Evolutionary conservation across 2,797 vertebrate species (phyloP).

Genomic region (Channallabes apus): DNA sequence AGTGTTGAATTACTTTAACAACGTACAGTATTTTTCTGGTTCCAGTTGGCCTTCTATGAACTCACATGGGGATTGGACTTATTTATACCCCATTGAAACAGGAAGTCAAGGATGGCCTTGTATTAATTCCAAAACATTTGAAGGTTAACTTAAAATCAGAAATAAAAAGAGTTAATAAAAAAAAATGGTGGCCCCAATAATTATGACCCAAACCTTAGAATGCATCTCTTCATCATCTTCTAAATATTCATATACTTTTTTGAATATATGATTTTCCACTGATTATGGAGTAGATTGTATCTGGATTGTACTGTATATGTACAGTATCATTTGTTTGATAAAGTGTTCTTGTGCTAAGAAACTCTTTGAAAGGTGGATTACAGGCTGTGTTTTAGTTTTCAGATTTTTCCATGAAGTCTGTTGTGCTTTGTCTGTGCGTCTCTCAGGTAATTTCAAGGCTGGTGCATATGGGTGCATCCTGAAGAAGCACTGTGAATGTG

Average conservation of each 20-base stretch:
- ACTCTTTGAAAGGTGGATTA: background rate
- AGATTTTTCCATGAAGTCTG: no score
- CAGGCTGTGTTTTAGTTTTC: background rate
- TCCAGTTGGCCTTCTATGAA: no score
- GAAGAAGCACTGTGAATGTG: conserved; percentile 97
- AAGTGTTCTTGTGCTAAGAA: background rate
- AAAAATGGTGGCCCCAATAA: background rate
- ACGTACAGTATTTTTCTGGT: no score
- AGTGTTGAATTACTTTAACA: no score
- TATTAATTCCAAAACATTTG: background rate
- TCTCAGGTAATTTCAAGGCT: conserved; percentile 92
- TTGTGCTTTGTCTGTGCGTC: conserved; percentile 17
- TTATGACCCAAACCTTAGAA: background rate
- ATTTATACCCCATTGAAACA: background rate
- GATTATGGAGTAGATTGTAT: background rate
- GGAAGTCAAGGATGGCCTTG: background rate
- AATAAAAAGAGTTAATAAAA: background rate
- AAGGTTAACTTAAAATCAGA: background rate
- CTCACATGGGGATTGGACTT: no score
- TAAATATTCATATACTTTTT: no score
- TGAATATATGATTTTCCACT: background rate
- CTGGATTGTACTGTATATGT: background rate
- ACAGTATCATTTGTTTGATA: background rate
- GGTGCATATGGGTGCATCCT: conserved; percentile 93
- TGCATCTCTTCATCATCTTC: background rate